Conservation (phyloP, 1,140 invertebrate genomes). For the Atta cephalotes region DNA sequence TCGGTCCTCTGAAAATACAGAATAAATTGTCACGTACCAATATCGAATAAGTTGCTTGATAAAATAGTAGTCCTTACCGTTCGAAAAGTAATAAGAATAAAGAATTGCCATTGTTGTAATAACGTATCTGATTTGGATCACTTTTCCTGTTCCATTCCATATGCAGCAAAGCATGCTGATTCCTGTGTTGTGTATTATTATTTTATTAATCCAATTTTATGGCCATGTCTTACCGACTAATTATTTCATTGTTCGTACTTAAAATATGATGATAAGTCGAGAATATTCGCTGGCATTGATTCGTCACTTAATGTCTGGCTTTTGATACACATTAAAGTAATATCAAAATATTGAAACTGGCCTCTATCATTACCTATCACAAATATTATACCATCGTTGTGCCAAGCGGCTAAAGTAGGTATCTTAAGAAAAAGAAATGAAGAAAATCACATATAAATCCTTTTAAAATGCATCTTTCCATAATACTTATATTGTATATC, state of each 20-base stretch:
- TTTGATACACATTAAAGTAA: constrained; percentile 89
- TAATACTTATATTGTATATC: neutral
- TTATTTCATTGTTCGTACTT: constrained; percentile 81
- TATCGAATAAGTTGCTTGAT: neutral
- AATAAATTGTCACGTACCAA: constrained; percentile 40
- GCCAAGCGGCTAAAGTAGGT: constrained; percentile 91
- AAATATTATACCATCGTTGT: constrained; percentile 90
- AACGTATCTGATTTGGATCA: constrained; percentile 84
- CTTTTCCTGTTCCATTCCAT: constrained; percentile 88
- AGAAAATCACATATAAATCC: neutral
- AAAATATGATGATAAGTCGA: constrained; percentile 91
- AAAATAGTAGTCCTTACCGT: constrained; percentile 83
- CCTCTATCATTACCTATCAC: constrained; percentile 90
- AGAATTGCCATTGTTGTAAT: constrained; percentile 85
- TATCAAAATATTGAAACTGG: constrained; percentile 93
- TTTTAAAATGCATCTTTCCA: constrained; percentile 7
- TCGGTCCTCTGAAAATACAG: constrained; percentile 82
- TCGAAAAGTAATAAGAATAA: constrained; percentile 88
- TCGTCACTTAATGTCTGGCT: constrained; percentile 91
- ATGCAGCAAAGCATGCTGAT: constrained; percentile 87
- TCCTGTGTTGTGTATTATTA: constrained; percentile 76
- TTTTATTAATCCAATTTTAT: constrained; percentile 27
- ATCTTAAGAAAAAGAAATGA: constrained; percentile 84
- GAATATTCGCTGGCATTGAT: constrained; percentile 87
- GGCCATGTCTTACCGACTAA: constrained; percentile 8